Conservation (phyloP, 1,140 invertebrate genomes). For the Plectus sambesii region DNA sequence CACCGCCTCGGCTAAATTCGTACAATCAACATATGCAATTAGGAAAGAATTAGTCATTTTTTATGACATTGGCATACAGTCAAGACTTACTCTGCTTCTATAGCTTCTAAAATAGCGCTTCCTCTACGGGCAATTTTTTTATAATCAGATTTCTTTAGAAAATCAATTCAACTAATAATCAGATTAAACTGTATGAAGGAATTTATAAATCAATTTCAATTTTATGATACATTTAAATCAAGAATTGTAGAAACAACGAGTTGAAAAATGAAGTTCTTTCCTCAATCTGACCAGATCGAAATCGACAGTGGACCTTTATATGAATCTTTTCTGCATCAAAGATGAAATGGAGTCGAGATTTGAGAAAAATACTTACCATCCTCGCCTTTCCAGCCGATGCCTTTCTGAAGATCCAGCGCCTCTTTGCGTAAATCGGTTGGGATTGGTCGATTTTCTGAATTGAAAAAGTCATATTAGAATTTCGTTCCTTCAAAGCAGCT, state of each 20-base stretch:
- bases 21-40: conserved; percentile 22
- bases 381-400: conserved; percentile 74
- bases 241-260: too few species aligned
- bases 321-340: too few species aligned
- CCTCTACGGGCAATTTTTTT: background rate
- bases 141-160: too few species aligned
- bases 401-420: conserved; percentile 67
- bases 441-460: conserved; percentile 67
- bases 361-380: conserved; percentile 56
- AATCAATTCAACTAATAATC: too few species aligned
- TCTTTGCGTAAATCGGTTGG: conserved; percentile 68
- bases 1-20: too few species aligned
- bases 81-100: background rate
- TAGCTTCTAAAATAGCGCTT: background rate
- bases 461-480: conserved; percentile 67
- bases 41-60: background rate
- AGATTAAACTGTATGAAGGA: too few species aligned
- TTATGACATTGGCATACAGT: background rate
- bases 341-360: background rate
- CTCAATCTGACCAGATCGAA: conserved; percentile 58
- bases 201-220: too few species aligned
- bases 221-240: too few species aligned
- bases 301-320: too few species aligned
- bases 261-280: too few species aligned
- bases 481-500: conserved; percentile 13